Evolutionary conservation across 2,113 vertebrate species (phyloP).

Genomic region (Cygnus atratus): DNA sequence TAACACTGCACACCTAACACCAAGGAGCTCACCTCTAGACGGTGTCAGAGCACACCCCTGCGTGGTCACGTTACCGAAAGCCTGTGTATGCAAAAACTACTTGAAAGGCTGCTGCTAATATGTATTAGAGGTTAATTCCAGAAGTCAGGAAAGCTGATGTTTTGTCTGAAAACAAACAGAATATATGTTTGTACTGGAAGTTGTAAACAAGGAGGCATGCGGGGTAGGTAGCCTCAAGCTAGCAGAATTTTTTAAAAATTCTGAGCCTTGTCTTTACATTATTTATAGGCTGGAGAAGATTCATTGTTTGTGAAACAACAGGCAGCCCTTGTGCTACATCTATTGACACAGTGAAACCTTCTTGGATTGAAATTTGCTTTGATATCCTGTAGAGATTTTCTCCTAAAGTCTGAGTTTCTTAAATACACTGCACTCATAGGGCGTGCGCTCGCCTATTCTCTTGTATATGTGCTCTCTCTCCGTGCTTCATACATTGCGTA

Average conservation of each 20-base stretch:
- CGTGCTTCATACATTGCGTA: fast-evolving
- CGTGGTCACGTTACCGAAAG: fast-evolving
- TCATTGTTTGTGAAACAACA: conserved; percentile 61
- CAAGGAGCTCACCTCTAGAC: not conserved
- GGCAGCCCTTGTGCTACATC: conserved; percentile 11
- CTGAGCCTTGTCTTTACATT: conserved; percentile 54
- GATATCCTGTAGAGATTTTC: conserved; percentile 21
- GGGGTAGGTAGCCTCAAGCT: conserved; percentile 64
- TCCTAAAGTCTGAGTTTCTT: not conserved
- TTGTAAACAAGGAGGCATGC: conserved; percentile 71
- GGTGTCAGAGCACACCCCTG: not conserved
- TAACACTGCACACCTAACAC: not conserved
- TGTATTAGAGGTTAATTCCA: conserved; percentile 55
- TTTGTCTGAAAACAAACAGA: conserved; percentile 47
- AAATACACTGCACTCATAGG: not conserved
- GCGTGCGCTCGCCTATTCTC: not conserved
- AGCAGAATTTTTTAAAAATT: conserved; percentile 48
- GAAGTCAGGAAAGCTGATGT: conserved; percentile 35
- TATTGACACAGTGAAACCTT: conserved; percentile 18
- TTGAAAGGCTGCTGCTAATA: not conserved
- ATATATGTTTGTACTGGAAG: conserved; percentile 40
- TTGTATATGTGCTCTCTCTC: not conserved
- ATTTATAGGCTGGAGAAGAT: conserved; percentile 65
- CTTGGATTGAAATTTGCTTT: conserved; percentile 35
- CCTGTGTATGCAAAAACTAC: not conserved